Evolutionary conservation across 2,888 invertebrate genomes (phyloP).

Genomic region (Nymphalis c-album): DNA sequence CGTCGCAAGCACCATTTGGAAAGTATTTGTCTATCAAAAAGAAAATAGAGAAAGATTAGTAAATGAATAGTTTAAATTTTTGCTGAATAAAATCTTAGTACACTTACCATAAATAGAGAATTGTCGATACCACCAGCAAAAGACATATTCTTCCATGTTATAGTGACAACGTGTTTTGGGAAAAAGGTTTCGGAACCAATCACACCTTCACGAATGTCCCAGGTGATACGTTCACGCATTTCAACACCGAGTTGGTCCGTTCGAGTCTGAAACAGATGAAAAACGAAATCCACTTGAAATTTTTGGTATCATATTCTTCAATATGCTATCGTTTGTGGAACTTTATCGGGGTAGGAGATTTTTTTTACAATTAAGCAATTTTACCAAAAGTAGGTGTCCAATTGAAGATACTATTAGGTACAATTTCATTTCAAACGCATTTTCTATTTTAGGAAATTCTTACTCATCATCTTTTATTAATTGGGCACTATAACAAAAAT

Average conservation of each 20-base stretch:
- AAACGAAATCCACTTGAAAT: background rate
- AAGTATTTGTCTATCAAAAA: conserved; percentile 91
- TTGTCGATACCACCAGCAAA: conserved; percentile 94
- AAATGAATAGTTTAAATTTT: too few relatives aligned
- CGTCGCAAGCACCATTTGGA: conserved; percentile 95
- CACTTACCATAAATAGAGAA: conserved; percentile 85
- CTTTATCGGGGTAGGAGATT: too few relatives aligned
- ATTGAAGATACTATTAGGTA: too few relatives aligned
- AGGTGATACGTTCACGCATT: conserved; percentile 90
- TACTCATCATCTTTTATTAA: too few relatives aligned
- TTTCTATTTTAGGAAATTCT: too few relatives aligned
- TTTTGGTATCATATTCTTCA: too few relatives aligned
- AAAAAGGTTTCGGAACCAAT: conserved; percentile 94
- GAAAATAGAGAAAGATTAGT: too few relatives aligned
- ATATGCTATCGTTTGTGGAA: too few relatives aligned
- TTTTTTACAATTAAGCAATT: too few relatives aligned
- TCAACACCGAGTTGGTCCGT: conserved; percentile 93
- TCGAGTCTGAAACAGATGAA: conserved; percentile 71
- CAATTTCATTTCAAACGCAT: too few relatives aligned
- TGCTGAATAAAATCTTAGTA: too few relatives aligned
- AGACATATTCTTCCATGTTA: conserved; percentile 98
- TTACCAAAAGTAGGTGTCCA: too few relatives aligned
- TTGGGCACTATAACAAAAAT: background rate
- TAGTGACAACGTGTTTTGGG: conserved; percentile 93
- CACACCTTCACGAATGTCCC: conserved; percentile 94